Conservation (phyloP, 1,140 invertebrate species). For the Caerostris extrusa region DNA sequence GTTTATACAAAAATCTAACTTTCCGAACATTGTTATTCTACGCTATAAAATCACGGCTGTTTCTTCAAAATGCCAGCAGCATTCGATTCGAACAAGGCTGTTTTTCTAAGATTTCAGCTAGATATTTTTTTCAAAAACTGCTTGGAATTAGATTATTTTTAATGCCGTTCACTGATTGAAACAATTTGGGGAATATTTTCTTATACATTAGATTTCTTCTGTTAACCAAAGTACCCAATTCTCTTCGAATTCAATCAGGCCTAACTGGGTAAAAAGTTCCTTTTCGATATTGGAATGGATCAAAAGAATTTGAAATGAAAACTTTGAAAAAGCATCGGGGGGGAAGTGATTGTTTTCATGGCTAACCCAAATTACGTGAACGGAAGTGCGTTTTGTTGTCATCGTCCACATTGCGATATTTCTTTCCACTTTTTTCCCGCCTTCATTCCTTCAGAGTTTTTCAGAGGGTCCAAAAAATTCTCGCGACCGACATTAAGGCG, state of each 20-base stretch:
- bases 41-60: too few relatives aligned
- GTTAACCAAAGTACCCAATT: not conserved
- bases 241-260: not conserved
- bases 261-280: not conserved
- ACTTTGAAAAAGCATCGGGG: not conserved
- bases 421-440: slow-evolving; percentile 12
- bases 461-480: slow-evolving; percentile 50
- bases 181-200: not conserved
- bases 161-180: slow-evolving; percentile 3
- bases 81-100: too few relatives aligned
- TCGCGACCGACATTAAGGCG: slow-evolving; percentile 65
- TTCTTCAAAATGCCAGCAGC: too few relatives aligned
- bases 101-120: too few relatives aligned
- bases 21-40: too few relatives aligned
- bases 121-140: not conserved
- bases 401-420: slow-evolving; percentile 37
- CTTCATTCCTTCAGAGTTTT: slow-evolving; percentile 42
- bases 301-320: slow-evolving; percentile 9
- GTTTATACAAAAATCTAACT: too few relatives aligned
- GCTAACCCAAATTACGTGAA: slow-evolving; percentile 58
- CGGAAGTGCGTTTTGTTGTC: slow-evolving; percentile 76
- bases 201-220: not conserved
- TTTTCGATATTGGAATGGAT: slow-evolving; percentile 42
- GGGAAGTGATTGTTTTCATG: slow-evolving; percentile 8
- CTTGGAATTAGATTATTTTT: not conserved